Base-by-base conservation (phyloP, 2,888 invertebrate genomes). In the Epinotia nisella region DNA sequence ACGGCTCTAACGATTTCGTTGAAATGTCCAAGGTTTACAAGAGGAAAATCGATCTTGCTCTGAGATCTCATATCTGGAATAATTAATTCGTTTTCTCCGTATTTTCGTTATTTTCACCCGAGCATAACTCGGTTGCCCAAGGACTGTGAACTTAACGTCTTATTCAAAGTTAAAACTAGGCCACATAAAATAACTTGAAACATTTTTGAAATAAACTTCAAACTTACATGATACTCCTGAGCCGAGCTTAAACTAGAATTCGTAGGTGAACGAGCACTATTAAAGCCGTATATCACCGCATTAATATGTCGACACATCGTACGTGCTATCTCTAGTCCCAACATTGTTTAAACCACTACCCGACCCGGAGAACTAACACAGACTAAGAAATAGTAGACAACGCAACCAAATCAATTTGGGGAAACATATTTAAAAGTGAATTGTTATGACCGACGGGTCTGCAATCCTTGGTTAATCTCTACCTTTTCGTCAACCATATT, bases 241-340 rank as follows among this genome's bases (percentile, higher is more conserved):
- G 61, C 17, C 19, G 13, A 21, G 58, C 49, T 55, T 29, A 24
- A 53, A 55, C 61, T 70, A 70, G 41, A 59, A 45, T n/a, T 49
- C 49, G 49, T 49, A 49, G 49, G 49, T 49, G 49, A 45, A 56
- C 51, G 49, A 68, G 24, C 45, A 13, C 56, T 62, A 70, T 56
- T 62, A 70, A 70, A 53, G 45, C 55, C 55, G 45, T 70, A 62
- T 56, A 70, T 56, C 55, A 19, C 62, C 19, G 19, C 55, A 56
- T 62, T 70, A 49, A 61, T 70, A 49, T n/a, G 45, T 70, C 56
- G n/a, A 55, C 64, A 35, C 64, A 51, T 49, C 60, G 53, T 56
- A 56, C 55, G 21, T 55, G 53, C 41, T 56, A 55, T 41, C 45
- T 59, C 45, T 35, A 61, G 55, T 29, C 61, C 58, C 70, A 41